Evolutionary conservation across 1,140 invertebrate species (phyloP), one percentile per base, ranked within the genome.

Genomic region (Hesperophylax magnus): DNA sequence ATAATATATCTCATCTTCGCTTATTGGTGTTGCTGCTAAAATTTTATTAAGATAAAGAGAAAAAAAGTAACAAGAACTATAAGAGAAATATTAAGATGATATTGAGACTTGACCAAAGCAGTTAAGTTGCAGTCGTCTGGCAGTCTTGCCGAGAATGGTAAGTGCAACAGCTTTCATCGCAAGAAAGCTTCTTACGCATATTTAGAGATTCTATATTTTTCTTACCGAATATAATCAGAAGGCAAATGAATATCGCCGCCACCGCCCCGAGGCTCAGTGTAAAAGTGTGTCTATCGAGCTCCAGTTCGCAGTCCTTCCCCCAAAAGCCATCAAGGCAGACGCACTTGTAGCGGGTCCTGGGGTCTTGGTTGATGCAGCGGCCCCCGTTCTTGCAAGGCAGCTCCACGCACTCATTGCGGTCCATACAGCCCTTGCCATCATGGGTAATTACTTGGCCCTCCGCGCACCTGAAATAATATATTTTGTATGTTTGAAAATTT

Each of bases 171-270:
- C n/a, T n/a, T n/a, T n/a, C n/a, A n/a, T n/a, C n/a, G n/a, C n/a
- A n/a, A n/a, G n/a, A n/a, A n/a, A n/a, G n/a, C n/a, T n/a, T n/a
- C n/a, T n/a, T n/a, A n/a, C n/a, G n/a, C n/a, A n/a, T n/a, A n/a
- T n/a, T n/a, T n/a, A n/a, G n/a, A n/a, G n/a, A n/a, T n/a, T n/a
- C n/a, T n/a, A n/a, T n/a, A n/a, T n/a, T n/a, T n/a, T n/a, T n/a
- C 94, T 96, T 93, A 98, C 97, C 96, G 87, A 98, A 93, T 88
- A 98, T 98, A 87, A 97, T 96, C 86, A 98, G 92, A 82, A 98
- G 93, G 90, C 97, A 98, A 87, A 98, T 96, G 86, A 98, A 92
- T 87, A 98, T 98, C 82, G 96, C 96, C 65, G 97, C 96, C 81
- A 98, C 89, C 58, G 97, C 97, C 79, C 97, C 97, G 95, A 97